Evolutionary conservation across 2,113 vertebrate species (phyloP).

Genomic region (Archilochus colubris): DNA sequence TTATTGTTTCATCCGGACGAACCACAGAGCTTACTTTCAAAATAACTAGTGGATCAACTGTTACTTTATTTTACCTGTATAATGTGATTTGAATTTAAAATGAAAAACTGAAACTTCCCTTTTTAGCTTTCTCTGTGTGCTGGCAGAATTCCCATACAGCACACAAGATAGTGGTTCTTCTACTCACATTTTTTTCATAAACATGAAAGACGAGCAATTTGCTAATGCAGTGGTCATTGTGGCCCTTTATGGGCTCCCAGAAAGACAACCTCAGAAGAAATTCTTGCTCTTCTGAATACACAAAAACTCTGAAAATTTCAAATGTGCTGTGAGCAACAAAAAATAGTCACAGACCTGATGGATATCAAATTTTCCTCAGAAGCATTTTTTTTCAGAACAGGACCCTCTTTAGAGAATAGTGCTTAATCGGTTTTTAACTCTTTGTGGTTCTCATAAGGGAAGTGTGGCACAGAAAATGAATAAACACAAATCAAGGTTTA

Average conservation of each 20-base stretch:
- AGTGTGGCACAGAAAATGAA: background rate
- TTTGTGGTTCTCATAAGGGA: background rate
- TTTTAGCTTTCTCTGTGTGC: background rate
- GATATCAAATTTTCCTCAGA: background rate
- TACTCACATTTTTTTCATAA: background rate
- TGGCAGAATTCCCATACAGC: background rate
- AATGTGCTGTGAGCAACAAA: background rate
- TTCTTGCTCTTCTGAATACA: background rate
- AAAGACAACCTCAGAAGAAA: background rate
- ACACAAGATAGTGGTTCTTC: background rate
- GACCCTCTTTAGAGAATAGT: background rate
- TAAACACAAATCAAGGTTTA: background rate
- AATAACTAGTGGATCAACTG: background rate
- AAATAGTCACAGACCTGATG: background rate
- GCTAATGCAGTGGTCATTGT: background rate
- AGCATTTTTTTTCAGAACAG: background rate
- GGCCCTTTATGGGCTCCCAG: background rate
- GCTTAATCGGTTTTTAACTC: background rate
- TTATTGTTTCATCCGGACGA: background rate
- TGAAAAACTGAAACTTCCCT: background rate
- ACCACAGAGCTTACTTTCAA: background rate
- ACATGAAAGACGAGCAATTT: background rate
- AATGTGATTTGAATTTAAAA: background rate
- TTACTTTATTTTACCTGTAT: background rate
- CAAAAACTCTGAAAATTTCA: background rate